Conservation (phyloP, 2,113 vertebrate genomes). For the Gnathonemus echidnorhynchus region DNA sequence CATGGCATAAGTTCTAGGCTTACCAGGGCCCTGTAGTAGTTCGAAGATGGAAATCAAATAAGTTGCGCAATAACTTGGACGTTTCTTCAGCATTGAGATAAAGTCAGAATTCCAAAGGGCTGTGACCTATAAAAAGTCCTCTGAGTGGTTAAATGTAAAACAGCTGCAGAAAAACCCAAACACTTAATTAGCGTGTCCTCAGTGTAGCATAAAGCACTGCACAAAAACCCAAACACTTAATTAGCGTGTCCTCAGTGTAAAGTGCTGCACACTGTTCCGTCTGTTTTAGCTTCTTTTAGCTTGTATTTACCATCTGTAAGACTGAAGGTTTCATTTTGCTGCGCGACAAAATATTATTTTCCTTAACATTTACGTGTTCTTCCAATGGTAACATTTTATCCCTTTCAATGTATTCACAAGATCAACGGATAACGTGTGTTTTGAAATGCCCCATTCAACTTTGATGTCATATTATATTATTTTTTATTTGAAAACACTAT, state of each 20-base stretch:
- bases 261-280: neutral
- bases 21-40: neutral
- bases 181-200: neutral
- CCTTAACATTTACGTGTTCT: conserved; percentile 9
- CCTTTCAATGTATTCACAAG: conserved; percentile 14
- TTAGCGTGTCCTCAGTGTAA: neutral
- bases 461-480: neutral
- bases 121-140: neutral
- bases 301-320: neutral
- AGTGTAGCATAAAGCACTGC: neutral
- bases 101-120: neutral
- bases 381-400: conserved; percentile 23
- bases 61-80: neutral
- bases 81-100: neutral
- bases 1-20: neutral
- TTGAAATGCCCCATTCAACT: neutral
- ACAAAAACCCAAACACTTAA: neutral
- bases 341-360: conserved; percentile 21
- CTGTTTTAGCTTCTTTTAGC: neutral
- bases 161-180: neutral
- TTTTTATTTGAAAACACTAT: neutral
- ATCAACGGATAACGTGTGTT: neutral
- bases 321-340: conserved; percentile 11
- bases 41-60: neutral
- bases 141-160: neutral